These are phyloP conservation scores for Halcyon smyrnensis DNA, from an alignment of 2,797 vertebrate genomes.

Conservation along the genomic window DNA sequence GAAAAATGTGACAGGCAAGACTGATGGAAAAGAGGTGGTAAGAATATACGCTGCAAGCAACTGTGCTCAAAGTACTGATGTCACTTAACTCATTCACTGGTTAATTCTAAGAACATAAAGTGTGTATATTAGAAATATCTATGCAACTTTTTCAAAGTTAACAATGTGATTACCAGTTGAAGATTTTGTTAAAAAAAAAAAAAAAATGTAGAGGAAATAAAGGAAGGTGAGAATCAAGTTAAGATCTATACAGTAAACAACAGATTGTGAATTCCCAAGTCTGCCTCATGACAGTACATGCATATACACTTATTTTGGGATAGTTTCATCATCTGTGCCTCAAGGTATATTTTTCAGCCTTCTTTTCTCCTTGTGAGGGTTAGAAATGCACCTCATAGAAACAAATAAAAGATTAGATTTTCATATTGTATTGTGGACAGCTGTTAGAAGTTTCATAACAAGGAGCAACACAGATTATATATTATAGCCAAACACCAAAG, in stretches of 20 bases:
- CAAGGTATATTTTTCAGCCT: background rate
- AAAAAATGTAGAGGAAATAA: background rate
- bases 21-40: background rate
- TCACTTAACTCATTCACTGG: background rate
- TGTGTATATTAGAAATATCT: background rate
- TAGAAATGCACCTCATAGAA: background rate
- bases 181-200: background rate
- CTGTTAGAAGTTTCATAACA: background rate
- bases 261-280: background rate
- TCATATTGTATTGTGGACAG: background rate
- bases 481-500: background rate
- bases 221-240: background rate
- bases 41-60: background rate
- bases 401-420: background rate
- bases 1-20: background rate
- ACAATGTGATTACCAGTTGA: background rate
- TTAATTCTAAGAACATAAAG: background rate
- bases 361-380: background rate
- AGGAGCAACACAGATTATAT: background rate
- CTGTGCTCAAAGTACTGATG: background rate
- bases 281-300: background rate
- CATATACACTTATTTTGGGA: background rate
- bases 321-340: background rate
- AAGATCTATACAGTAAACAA: background rate
- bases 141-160: background rate